Base-by-base conservation (phyloP, 2,888 invertebrate genomes). In the Dicyrtoma fusca region DNA sequence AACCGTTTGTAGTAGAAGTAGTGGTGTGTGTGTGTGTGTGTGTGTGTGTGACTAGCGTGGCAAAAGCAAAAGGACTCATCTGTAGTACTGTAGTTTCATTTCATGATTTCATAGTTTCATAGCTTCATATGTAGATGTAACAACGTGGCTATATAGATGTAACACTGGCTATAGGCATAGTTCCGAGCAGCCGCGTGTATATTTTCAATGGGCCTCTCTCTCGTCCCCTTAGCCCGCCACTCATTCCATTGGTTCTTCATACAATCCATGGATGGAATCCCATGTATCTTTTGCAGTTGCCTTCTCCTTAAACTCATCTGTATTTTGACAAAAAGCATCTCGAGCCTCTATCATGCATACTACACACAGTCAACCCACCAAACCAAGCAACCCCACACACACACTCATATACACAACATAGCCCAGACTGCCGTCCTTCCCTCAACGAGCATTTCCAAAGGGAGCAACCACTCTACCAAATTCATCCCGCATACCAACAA, bases 181-280 rank as follows among this genome's bases (percentile, higher is more conserved):
- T n/a, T n/a, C n/a, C 11, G 59, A 69, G 68, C 51, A 57, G 63
- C 62, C 68, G 68, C 68, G 63, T 72, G 72, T 68, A 68, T 53
- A 68, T 53, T 70, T 75, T 68, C 72, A 59, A 66, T 65, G 71
- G 53, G 55, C 61, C 69, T 55, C n/a, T n/a, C n/a, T 71, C 71
- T 75, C 74, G 73, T 71, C 73, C 73, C 70, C 72, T 47, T 44
- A 70, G 75, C 77, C 77, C 77, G 77, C 77, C 76, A 77, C 72
- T 74, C 75, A 69, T 73, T 70, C 74, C 74, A 77, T 75, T 77
- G 74, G 76, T 70, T 74, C 71, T 45, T 73, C 74, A 72, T 72
- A 64, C 65, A 69, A 74, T 76, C 70, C 72, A 63, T 71, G 73
- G 74, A 63, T 71, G 73, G 74, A 76, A 76, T 75, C 77, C 75